Evolutionary conservation across 2,797 vertebrate genomes (phyloP), one percentile per base, ranked within the genome.

Genomic region (Clarias fuscus): DNA sequence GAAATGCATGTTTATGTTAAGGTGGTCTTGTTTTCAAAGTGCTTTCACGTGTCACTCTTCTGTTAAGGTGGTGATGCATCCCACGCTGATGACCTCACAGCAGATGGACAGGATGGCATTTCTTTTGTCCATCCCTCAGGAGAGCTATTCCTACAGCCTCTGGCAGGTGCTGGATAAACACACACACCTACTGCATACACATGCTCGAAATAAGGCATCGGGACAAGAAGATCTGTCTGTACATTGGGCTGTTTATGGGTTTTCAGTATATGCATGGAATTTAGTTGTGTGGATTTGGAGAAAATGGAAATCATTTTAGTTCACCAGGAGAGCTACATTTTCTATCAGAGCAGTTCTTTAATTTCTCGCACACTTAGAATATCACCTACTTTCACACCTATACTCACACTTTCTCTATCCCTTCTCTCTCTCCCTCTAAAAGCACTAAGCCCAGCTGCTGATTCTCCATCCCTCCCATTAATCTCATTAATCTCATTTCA

Each of bases 91-190:
- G 95, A 96, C 86, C 93, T 97, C 91, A 96, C 95, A 87, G 94
- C 95, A 59, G 95, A 96, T 79, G 97, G 97, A 40, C 95, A 96
- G 90, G 95, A 97, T 86, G 97, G 96, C 1, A 93, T 97, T 88
- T 99, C 97, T 4, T 99, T 98, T 90, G 92, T 98, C 87, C 95
- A 97, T 86, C 96, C 96, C 2, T 92, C 93, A 90, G 96, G 96
- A 87, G 96, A 99, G 89, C 95, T 98, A 90, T 98, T 96, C 92
- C 93, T 98, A 83, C 96, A 96, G 84, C 97, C 97, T 71, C 92
- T 99, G 86, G 97, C 97, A 95, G 97, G 97, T 98, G 71, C 70
- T 67, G 78, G n/a, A 83, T 79, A 71, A 4, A 82, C 5, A 59
- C 61, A 65, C 62, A n/a, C 68, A 61, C 22, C 8, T 15, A n/a